A percentile compares a stretch with the other conserved stretches of the same genome.
These are phyloP conservation scores for Clarias pachynema DNA, from an alignment of 2,797 vertebrate species.

Conservation along the genomic window DNA sequence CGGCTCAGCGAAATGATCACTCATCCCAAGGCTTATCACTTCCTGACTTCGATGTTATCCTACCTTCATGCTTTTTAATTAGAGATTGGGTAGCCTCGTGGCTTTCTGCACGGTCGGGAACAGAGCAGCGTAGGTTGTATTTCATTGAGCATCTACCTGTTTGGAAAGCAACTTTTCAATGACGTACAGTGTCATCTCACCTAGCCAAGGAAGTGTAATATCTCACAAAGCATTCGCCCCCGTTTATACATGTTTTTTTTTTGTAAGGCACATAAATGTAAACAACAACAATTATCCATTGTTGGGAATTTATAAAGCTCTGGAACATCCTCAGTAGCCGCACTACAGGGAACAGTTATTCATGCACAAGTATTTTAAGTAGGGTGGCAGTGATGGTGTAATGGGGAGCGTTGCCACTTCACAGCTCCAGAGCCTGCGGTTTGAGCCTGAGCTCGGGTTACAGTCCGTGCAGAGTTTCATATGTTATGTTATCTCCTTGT, in stretches of 20 bases:
- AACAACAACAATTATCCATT: neutral
- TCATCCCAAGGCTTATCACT: neutral
- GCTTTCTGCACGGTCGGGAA: neutral
- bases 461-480: neutral
- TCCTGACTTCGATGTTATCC: neutral
- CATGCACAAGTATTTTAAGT: slow-evolving; percentile 6
- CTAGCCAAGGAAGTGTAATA: slow-evolving; percentile 15
- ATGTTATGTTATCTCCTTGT: slow-evolving; percentile 8
- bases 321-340: neutral
- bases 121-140: neutral
- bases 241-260: neutral
- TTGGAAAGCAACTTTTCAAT: neutral
- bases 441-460: slow-evolving; percentile 18
- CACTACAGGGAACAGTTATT: neutral
- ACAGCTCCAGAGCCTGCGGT: slow-evolving; percentile 22
- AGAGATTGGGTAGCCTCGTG: neutral
- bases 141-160: neutral
- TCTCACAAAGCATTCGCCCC: slow-evolving; percentile 16
- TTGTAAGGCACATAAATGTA: neutral
- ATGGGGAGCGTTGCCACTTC: neutral
- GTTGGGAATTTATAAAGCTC: neutral
- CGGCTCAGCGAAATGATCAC: neutral
- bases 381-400: slow-evolving; percentile 1
- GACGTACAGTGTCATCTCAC: slow-evolving; percentile 16
- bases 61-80: neutral